Evolutionary conservation across 2,113 vertebrate genomes (phyloP), one percentile per base, ranked within the genome.

Genomic region (Pygoscelis adeliae): DNA sequence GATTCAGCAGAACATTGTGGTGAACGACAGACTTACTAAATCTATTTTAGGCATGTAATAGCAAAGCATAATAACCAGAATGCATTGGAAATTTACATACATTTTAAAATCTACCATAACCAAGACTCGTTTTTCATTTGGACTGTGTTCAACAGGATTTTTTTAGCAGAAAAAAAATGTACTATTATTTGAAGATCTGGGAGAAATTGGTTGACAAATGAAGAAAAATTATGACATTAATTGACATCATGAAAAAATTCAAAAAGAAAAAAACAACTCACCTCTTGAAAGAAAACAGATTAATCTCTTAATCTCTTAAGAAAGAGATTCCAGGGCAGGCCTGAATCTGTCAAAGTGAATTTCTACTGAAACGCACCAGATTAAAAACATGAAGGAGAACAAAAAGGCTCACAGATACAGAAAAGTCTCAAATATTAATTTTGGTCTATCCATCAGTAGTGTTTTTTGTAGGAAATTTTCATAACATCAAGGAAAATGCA

Each of bases 321-420:
- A 87, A 70, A 80, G 59, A 94, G 55, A 96, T 84, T 89, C 77
- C 78, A 93, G 73, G 87, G 82, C 84, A 97, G 94, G 90, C 42
- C 90, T 89, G 84, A 89, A 94, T 87, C 87, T 89, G 90, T 87
- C 95, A 87, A 91, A 95, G 19, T 66, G 1, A 89, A 93, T 93
- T 96, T 93, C 55, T 94, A 65, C 47, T 67, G 36, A 89, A 95
- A 87, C 0, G 13, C 55, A 94, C 11, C 81, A 93, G 65, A 93
- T 74, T 82, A 70, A 91, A 66, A 94, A 44, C 34, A 62, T 2
- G 4, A 76, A 92, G 61, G n/a, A 74, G 94, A 91, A 44, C 11
- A 69, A 58, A 74, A 69, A 78, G 53, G 16, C 63, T 92, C 47
- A n/a, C 4, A 47, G 67, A 69, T 21, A 52, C 13, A 79, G 56